These are phyloP conservation scores for Eulemur mongoz DNA, from an alignment of 2,797 vertebrate species.

Conservation along the genomic window DNA sequence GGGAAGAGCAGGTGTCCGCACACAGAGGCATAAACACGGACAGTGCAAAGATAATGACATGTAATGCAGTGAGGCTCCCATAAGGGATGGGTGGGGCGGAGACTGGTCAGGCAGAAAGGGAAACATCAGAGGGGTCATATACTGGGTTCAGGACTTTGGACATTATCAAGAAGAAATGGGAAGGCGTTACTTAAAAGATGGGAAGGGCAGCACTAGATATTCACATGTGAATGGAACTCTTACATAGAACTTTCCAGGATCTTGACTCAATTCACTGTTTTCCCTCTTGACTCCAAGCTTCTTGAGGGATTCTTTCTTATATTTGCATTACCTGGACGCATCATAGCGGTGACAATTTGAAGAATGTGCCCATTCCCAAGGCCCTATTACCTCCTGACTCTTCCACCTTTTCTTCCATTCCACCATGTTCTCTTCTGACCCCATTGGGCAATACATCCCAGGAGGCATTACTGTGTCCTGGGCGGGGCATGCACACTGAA, in stretches of 20 bases:
- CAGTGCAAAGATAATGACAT: neutral
- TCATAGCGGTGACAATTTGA: neutral
- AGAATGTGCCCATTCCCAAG: fast-evolving
- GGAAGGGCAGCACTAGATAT: neutral
- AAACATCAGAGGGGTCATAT: too few species aligned
- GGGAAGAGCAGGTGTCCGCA: neutral
- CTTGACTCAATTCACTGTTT: neutral
- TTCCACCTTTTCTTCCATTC: neutral
- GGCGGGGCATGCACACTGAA: fast-evolving
- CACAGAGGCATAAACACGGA: neutral
- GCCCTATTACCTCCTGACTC: neutral
- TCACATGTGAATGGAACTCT: neutral
- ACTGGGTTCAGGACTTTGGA: neutral
- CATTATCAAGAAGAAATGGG: neutral
- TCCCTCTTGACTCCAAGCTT: neutral
- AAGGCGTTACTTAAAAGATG: neutral
- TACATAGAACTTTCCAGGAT: neutral
- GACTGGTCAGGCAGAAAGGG: neutral
- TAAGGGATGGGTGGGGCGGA: neutral
- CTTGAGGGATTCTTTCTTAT: neutral
- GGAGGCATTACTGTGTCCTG: neutral
- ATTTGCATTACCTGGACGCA: neutral
- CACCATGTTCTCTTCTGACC: neutral
- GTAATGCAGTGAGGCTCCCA: neutral
- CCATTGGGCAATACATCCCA: fast-evolving